Evolutionary conservation across 2,888 invertebrate species (phyloP), one percentile per base, ranked within the genome.

Genomic region (Ichneumoninae sp.): DNA sequence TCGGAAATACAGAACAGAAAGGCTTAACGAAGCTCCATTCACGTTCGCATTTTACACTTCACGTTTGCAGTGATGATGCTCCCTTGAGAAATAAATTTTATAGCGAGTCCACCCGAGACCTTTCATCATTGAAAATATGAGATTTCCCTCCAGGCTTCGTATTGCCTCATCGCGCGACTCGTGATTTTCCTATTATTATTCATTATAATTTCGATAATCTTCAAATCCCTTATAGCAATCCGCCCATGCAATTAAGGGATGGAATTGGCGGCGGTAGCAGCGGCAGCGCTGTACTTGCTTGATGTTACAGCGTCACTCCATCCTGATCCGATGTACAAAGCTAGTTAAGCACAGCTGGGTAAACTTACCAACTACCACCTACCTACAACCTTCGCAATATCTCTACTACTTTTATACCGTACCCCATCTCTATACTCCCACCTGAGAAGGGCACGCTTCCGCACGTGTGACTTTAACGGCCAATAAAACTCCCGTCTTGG

Each of bases 1-100:
- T 0, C 22, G 44, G 1, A 40, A 40, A 7, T 60, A 7, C 26
- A 60, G 57, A 6, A 26, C 19, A 60, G 33, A 26, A 60, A 57
- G 19, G 44, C 36, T 50, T 74, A 80, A 80, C 60, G 80, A 80
- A 68, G 47, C 47, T 74, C 47, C 30, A 72, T 80, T 74, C 44
- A 54, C 1, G 13, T 33, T 22, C 22, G 22, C 22, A 26, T 57
- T 74, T 33, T 6, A 68, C 13, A 30, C 10, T 74, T 16, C 16
- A 74, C n/a, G 30, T 47, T 74, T 0, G 3, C 30, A 26, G 60
- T 72, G 60, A 36, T 57, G 57, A 40, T 44, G 57, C 44, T 60
- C 40, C 19, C 36, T 19, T 26, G 19, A 60, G 60, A n/a, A 74
- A 74, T 60, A 47, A 30, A 47, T 47, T 62, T 44, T 47, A 16